Evolutionary conservation across 2,888 invertebrate genomes (phyloP), one percentile per base, ranked within the genome.

Genomic region (Antitype chi): DNA sequence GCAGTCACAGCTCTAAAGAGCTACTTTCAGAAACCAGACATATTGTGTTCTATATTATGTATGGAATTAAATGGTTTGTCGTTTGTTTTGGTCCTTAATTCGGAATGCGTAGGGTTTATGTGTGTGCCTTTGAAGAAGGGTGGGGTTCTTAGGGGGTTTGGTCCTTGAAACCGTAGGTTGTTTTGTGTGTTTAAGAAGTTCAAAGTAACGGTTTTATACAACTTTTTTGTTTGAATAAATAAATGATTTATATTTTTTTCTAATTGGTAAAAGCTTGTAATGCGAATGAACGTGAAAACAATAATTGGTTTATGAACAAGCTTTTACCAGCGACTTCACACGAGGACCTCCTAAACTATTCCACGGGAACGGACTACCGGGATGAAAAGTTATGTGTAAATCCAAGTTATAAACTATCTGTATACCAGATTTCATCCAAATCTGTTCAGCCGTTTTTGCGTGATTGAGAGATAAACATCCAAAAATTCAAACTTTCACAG

Each of bases 1-100:
- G 70, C 73, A 78, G 67, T 76, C 70, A 70, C 57, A 62, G 49
- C 53, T 72, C 78, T 76, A 86, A 87, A 80, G 75, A 76, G 79
- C 76, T 70, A 63, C 70, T 28, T 74, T 84, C 76, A 75, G 68
- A 59, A 70, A 66, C 72, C 80, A 85, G 74, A 76, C 74, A 59
- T 85, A 73, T 81, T 66, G 53, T 79, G 66, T 75, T 74, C 23
- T 63, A 57, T 52, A 70, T n/a, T 66, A 66, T 69, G 60, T 49
- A 70, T 55, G 64, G 17, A 78, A 69, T 63, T 8, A 38, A 82
- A 64, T 52, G 32, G 32, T 57, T 63, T 63, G 25, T 63, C 76
- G 23, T 76, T 67, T 76, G 57, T 82, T 68, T 79, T 32, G 17
- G 52, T 63, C 13, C 25, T 38, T 43, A 52, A 84, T 76, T 80